Conservation (phyloP, 2,797 vertebrate species). For the Meda fulgida region DNA sequence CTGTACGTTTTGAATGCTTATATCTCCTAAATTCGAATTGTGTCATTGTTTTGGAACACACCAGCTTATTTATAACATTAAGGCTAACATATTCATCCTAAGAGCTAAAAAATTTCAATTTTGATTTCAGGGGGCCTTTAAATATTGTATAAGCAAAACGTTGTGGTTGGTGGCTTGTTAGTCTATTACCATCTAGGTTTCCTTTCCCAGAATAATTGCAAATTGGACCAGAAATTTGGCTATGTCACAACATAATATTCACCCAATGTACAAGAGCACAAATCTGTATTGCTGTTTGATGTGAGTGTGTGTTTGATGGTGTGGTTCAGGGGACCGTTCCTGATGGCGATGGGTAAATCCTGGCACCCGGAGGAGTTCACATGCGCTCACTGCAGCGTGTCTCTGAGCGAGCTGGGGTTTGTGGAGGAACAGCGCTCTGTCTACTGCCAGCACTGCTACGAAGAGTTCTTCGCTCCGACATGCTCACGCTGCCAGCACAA, state of each 20-base stretch:
- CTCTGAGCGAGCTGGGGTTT: slow-evolving; percentile 90
- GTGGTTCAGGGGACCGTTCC: slow-evolving; percentile 88
- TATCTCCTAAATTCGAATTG: too few relatives aligned
- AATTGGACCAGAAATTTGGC: neutral
- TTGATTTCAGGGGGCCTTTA: too few relatives aligned
- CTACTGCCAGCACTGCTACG: slow-evolving; percentile 92
- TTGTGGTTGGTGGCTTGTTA: neutral
- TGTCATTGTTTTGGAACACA: too few relatives aligned
- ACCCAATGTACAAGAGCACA: too few relatives aligned
- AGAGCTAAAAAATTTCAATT: too few relatives aligned
- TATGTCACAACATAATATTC: neutral
- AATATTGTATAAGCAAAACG: too few relatives aligned
- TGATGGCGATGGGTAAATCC: slow-evolving; percentile 95
- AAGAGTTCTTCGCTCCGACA: slow-evolving; percentile 94
- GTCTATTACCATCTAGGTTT: neutral
- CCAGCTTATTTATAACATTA: too few relatives aligned
- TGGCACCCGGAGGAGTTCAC: slow-evolving; percentile 99
- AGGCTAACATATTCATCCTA: too few relatives aligned
- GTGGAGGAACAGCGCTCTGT: slow-evolving; percentile 91
- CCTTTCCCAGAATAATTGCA: neutral
- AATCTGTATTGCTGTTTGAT: neutral
- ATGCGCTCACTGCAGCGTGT: slow-evolving; percentile 91
- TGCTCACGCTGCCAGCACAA: slow-evolving; percentile 90
- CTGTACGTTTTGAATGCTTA: too few relatives aligned
- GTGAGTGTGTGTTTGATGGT: neutral